Base-by-base conservation (phyloP, 2,113 vertebrate genomes). In the Tragulus kanchil region DNA sequence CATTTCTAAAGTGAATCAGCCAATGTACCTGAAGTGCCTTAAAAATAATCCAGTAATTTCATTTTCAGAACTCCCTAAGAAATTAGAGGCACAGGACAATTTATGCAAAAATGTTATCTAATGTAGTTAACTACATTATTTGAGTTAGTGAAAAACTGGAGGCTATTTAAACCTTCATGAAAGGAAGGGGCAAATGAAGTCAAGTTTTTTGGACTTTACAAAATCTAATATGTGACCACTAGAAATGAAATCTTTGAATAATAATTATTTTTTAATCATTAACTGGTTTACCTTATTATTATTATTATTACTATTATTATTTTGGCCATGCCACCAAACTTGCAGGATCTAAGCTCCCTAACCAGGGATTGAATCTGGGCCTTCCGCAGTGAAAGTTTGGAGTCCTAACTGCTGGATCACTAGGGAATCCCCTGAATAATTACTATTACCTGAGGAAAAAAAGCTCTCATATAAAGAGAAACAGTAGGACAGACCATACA, bases 221-320 rank as follows among this genome's bases (percentile, higher is more conserved):
- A 73, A 82, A 58, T 54, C 69, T 23, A 89, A 50, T 62, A 79
- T 7, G n/a, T 6, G 3, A 86, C 7, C 17, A 75, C 1, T 36
- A 83, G 85, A 73, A 86, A 36, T 90, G 50, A 94, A 93, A 90
- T 25, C 58, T 90, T 42, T 90, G 8, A 82, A 56, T 86, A 90
- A 59, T 65, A 73, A 79, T 36, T 56, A 90, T n/a, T 91, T 78
- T 19, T 73, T 7, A 78, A 78, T 78, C 16, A 78, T 9, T 54
- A 52, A 78, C 26, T 31, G 52, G 26, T 54, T 54, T 54, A 78
- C 75, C 3, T 67, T 67, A 54, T 78, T 77, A 50, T 48, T 73
- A 8, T 77, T 77, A 3, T 78, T 61, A 61, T 61, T 36, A 36
- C 36, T 36, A 36, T 36, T 36, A 36, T 36, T 36, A 36, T 78